Evolutionary conservation across 2,113 vertebrate species (phyloP), one percentile per base, ranked within the genome.

Genomic region (Junco hyemalis): DNA sequence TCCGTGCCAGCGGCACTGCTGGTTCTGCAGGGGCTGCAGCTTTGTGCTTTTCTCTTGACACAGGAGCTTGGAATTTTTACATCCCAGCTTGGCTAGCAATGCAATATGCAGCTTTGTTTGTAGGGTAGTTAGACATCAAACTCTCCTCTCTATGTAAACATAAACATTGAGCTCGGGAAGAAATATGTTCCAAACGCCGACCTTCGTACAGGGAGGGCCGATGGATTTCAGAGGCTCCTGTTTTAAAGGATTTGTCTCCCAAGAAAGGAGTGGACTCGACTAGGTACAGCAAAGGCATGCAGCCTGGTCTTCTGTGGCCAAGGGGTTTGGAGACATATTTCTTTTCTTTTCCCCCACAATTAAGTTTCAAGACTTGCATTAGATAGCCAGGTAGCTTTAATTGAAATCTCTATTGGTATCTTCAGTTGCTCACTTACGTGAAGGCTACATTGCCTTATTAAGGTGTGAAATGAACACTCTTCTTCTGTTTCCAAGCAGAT

Each of bases 381-480:
- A 98, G 98, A 98, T 96, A 97, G 96, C 96, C 97, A 97, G 97
- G 97, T 97, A 97, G 98, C 96, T 96, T 96, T 96, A 95, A 96
- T 36, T 81, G 97, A 83, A 86, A 94, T 90, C 93, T 95, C 92
- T 97, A 96, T 87, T 98, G 99, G 99, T 99, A 99, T 99, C 99
- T 98, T 98, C 99, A 98, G 99, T 98, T 99, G 99, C 98, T 99
- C 99, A 99, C 99, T 99, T 99, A 99, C 99, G 99, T 99, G 99
- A 98, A 98, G 98, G 98, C 98, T 99, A 99, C 98, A 98, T 98
- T 98, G 99, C 99, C 99, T 98, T 97, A 98, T 99, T 99, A 99
- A 98, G 99, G 99, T 98, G 99, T 99, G 99, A 99, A 99, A 99
- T 99, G 99, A 99, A 99, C 99, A 99, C 99, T 99, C 99, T 99